Evolutionary conservation across 1,140 invertebrate genomes (phyloP), one percentile per base, ranked within the genome.

Genomic region (Caenorhabditis briggsae): DNA sequence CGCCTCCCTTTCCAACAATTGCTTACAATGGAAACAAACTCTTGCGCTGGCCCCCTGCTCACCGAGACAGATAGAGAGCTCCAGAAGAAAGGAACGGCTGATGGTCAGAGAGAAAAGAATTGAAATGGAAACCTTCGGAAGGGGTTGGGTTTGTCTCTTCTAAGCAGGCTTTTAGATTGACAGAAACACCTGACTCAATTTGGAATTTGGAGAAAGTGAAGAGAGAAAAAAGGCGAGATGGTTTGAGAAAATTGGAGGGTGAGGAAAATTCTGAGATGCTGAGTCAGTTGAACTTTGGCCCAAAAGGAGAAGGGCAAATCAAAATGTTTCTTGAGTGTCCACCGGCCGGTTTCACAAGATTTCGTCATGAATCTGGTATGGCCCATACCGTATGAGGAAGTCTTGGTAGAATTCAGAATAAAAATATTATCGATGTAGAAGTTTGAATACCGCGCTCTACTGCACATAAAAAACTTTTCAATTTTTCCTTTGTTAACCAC

Each of bases 11-110:
- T 33, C 33, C 33, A 33, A 33, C 70, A 9, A 33, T 65, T 48
- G 46, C 64, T 78, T 48, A 78, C 70, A 78, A 78, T 78, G 33
- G 70, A 78, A 78, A 78, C 70, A 78, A 78, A 78, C 70, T 78
- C 70, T 48, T 33, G 70, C 59, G 59, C 23, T 7, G 16, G 41
- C 64, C 12, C 18, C 56, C 16, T 5, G 20, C 33, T 33, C 33
- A 20, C 16, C 16, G 8, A n/a, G 20, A 5, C 12, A 46, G 23
- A 70, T 43, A 25, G 64, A 46, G 64, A 70, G 64, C 20, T 1
- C 8, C 12, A 25, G 25, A 11, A 1, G 18, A 48, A 46, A 18
- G 16, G 41, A 70, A 70, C 33, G 43, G 41, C 33, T 70, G 41
- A 46, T 43, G 41, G 43, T 16, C 3, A 16, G n/a, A 16, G 16